Evolutionary conservation across 1,140 invertebrate species (phyloP).

Genomic region (Dendrolimus kikuchii): DNA sequence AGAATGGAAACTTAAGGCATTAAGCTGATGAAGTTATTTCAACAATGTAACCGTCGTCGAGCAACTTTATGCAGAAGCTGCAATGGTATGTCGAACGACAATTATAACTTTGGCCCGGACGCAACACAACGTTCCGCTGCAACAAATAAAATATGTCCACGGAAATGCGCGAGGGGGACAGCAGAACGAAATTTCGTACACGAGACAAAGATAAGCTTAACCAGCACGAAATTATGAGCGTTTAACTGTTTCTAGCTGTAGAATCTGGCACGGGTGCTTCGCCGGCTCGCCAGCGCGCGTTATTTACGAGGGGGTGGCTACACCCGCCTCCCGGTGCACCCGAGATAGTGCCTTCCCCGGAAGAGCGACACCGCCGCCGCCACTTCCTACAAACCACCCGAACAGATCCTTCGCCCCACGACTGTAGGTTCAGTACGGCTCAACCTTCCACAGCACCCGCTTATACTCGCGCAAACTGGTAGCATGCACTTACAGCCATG

Average conservation of each 20-base stretch:
- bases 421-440: constrained; percentile 23
- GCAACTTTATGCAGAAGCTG: constrained; percentile 63
- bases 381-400: constrained; percentile 17
- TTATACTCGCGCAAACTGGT: constrained; percentile 50
- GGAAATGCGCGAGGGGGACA: constrained; percentile 57
- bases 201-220: constrained; percentile 71
- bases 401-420: constrained; percentile 18
- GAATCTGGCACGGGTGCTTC: constrained; percentile 69
- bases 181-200: constrained; percentile 62
- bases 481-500: constrained; percentile 32
- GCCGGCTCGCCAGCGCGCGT: constrained; percentile 68
- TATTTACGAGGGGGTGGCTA: constrained; percentile 66
- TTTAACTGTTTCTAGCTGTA: constrained; percentile 72
- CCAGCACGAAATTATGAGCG: constrained; percentile 71
- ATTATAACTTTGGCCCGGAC: constrained; percentile 66
- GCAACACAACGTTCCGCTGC: constrained; percentile 48
- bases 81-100: constrained; percentile 64
- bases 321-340: constrained; percentile 42
- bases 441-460: constrained; percentile 23
- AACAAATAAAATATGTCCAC: constrained; percentile 68
- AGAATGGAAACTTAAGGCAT: constrained; percentile 42
- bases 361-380: constrained; percentile 49
- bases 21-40: constrained; percentile 56
- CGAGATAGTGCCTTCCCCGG: constrained; percentile 66
- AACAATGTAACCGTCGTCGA: constrained; percentile 54